Base-by-base conservation (phyloP, 2,888 invertebrate species). In the Taenaris catops region DNA sequence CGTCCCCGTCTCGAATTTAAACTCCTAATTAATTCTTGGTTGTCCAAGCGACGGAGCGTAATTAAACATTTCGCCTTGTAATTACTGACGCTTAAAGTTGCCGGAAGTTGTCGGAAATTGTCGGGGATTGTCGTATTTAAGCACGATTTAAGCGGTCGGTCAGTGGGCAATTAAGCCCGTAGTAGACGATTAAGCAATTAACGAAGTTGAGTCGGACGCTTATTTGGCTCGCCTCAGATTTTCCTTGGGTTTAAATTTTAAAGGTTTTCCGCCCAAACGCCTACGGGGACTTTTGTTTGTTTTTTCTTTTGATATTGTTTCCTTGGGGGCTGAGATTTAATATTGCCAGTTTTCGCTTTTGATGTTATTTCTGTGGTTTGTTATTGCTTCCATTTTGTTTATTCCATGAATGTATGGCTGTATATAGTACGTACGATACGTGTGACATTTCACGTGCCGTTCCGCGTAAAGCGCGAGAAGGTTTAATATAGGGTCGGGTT, bases 31-130 rank as follows among this genome's bases (percentile, higher is more conserved):
- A 84, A 84, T 79, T 70, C 72, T 52, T 49, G 63, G 63, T 65
- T 44, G 80, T 72, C 75, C 74, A 36, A 50, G 51, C 69, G 64
- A 57, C 67, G 60, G 60, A 57, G 63, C 72, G 66, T 83, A 86
- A 86, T 86, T 86, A 86, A 81, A 71, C 81, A 83, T 78, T 73
- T 72, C 78, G 75, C 76, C 81, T 74, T 83, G 80, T 86, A 83
- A 86, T 86, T 84, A 84, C 72, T 53, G 58, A 53, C 56, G 55
- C 55, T 74, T 65, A 68, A 72, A 57, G 43, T 57, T 53, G 57
- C 55, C 54, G 55, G 57, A 53, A 70, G 61, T 68, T 66, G 64
- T 63, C 64, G 70, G 65, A 66, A 61, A 52, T 67, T 64, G 60
- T 62, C 70, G 70, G 68, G 56, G 60, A 62, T 66, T 63, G 63